Base-by-base conservation (phyloP, 2,113 vertebrate species). In the Limanda limanda region DNA sequence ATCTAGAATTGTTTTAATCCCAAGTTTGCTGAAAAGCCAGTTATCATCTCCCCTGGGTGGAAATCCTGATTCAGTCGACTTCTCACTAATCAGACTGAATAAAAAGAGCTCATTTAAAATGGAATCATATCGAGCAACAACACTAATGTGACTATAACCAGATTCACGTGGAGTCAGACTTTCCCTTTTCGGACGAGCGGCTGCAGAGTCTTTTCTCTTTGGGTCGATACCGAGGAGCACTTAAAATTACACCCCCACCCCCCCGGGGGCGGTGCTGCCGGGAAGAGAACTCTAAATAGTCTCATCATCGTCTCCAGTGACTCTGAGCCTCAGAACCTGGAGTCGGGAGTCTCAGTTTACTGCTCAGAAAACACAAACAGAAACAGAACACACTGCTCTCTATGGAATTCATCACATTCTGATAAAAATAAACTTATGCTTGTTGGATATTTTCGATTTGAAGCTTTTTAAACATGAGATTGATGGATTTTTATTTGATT, bases 241-340 rank as follows among this genome's bases (percentile, higher is more conserved):
- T 93, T 93, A 90, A 82, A 86, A n/a, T n/a, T n/a, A n/a, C n/a
- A n/a, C 25, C 25, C 25, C 25, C 25, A 2, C 25, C 25, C 25
- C 25, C 76, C 86, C 10, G 57, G 74, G 76, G 89, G 84, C 81
- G 68, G 84, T 67, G 74, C 56, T 94, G 83, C 91, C 91, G 81
- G 91, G 92, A 95, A 94, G 81, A 94, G 81, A 85, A 82, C 79
- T 81, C 69, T 58, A 81, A 88, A 88, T 90, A 91, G 86, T 89
- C 84, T 83, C 71, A 72, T 84, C 63, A 8, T 63, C 20, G 63
- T 60, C 75, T 88, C 65, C 76, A 27, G 63, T 72, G 68, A 84
- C 85, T 90, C 52, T 55, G 61, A 82, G 57, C 56, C 47, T 82
- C 60, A 59, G 31, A 78, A 78, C 73, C 73, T 68, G 64, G 11